Conservation (phyloP, 2,113 vertebrate genomes). For the Channa maculata region DNA sequence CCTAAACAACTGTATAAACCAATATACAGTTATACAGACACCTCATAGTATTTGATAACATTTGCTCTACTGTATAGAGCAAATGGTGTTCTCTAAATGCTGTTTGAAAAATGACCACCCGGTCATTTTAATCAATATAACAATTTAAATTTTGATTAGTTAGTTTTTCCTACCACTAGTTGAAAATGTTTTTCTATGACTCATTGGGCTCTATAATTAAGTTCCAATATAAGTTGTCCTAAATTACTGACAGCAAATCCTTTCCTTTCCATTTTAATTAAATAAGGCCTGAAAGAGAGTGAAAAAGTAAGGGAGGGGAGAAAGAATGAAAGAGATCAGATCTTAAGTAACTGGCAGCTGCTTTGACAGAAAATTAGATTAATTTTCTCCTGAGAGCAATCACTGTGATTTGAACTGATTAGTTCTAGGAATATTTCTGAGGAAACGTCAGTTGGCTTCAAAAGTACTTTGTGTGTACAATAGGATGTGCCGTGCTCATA, state of each 20-base stretch:
- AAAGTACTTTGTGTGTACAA: constrained; percentile 59
- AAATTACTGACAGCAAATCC: constrained; percentile 80
- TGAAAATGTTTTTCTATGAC: constrained; percentile 63
- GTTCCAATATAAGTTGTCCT: constrained; percentile 72
- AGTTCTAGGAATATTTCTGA: constrained; percentile 69
- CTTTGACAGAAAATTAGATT: constrained; percentile 83
- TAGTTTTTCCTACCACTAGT: constrained; percentile 8
- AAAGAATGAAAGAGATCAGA: constrained; percentile 75
- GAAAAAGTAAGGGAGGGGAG: constrained; percentile 54
- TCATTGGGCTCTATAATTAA: constrained; percentile 71
- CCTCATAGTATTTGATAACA: no score
- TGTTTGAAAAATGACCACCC: no score
- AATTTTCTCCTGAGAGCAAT: constrained; percentile 83
- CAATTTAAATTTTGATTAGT: not conserved
- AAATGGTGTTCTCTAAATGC: no score
- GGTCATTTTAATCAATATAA: not conserved
- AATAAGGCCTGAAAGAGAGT: constrained; percentile 70
- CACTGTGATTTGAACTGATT: constrained; percentile 83
- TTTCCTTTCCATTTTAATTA: constrained; percentile 81
- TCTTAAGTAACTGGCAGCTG: constrained; percentile 83
- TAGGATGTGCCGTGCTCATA: constrained; percentile 51
- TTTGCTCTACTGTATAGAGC: no score
- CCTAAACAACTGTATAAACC: no score
- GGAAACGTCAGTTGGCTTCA: constrained; percentile 57
- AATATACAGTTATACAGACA: no score